Percentiles rank a stretch among this genome's conserved stretches.
phyloP scores from a whole-genome alignment of 2,797 vertebrate species.

The Pseudochaenichthys georgianus region DNA sequence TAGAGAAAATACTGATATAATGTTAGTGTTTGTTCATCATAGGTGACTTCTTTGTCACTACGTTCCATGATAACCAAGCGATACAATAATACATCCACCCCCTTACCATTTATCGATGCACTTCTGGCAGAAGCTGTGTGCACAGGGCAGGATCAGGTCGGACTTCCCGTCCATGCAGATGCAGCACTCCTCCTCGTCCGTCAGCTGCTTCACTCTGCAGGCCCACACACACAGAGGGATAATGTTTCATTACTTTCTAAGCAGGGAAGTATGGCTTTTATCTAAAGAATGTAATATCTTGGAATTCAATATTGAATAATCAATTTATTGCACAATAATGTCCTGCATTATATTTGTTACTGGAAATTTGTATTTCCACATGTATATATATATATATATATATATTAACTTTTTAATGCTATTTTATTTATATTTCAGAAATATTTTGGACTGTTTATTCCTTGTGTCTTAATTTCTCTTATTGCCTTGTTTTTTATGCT shows the following conservation, averaged over 20 bases:
- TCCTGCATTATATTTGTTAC: too few relatives aligned
- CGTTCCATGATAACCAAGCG: background rate
- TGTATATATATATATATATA: too few relatives aligned
- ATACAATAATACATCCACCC: background rate
- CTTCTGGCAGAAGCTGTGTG: conserved; percentile 99
- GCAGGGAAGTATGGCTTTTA: background rate
- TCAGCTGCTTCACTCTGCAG: conserved; percentile 95
- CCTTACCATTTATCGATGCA: conserved; percentile 98
- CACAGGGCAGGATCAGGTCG: conserved; percentile 95
- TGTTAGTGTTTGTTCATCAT: background rate
- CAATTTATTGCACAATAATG: too few relatives aligned
- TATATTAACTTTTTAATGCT: too few relatives aligned
- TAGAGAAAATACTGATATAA: too few relatives aligned
- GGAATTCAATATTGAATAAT: background rate
- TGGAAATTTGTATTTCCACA: too few relatives aligned
- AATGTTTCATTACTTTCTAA: background rate
- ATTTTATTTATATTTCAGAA: too few relatives aligned
- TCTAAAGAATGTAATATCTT: background rate
- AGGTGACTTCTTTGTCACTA: background rate
- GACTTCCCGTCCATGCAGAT: conserved; percentile 98
- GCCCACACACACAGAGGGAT: background rate
- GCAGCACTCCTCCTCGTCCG: conserved; percentile 97
- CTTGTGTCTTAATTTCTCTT: too few relatives aligned
- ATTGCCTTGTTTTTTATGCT: too few relatives aligned
- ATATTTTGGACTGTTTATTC: too few relatives aligned